Percentiles rank a stretch among this genome's conserved stretches.
These are phyloP conservation scores for Leptinotarsa rubiginosa DNA, from an alignment of 2,888 invertebrate species.

Conservation along the genomic window DNA sequence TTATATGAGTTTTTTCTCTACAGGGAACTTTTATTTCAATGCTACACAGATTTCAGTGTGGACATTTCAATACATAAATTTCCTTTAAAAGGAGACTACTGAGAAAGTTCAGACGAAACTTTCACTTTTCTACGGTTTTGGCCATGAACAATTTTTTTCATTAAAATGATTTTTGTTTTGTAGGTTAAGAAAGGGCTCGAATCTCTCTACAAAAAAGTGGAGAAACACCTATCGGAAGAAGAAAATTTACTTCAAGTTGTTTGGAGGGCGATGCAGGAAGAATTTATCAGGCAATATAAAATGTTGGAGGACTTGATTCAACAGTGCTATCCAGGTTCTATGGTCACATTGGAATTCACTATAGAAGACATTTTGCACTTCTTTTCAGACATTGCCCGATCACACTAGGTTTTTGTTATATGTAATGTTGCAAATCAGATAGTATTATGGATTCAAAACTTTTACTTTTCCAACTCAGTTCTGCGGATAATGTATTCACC, in stretches of 20 bases:
- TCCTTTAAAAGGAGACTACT: no score
- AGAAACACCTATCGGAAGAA: constrained; percentile 96
- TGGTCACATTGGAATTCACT: constrained; percentile 92
- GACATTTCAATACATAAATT: no score
- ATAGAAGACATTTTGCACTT: constrained; percentile 95
- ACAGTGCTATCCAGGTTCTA: constrained; percentile 95
- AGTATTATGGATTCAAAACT: no score
- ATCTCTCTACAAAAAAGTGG: constrained; percentile 93
- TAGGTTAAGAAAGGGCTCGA: constrained; percentile 93
- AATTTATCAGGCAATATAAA: constrained; percentile 97
- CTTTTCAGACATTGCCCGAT: constrained; percentile 98
- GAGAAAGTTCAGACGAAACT: no score
- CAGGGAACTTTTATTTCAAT: constrained; percentile 29
- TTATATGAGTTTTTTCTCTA: background rate
- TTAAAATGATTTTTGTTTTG: no score
- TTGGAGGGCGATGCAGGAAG: constrained; percentile 99
- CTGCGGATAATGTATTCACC: no score
- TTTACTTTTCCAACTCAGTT: no score
- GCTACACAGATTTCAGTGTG: no score
- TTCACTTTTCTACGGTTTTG: no score
- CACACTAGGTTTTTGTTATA: constrained; percentile 70
- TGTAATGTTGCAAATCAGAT: no score
- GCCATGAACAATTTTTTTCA: no score
- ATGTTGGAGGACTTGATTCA: constrained; percentile 92
- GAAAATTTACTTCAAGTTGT: constrained; percentile 95